Base-by-base conservation (phyloP, 2,797 vertebrate genomes). In the Sparus aurata region DNA sequence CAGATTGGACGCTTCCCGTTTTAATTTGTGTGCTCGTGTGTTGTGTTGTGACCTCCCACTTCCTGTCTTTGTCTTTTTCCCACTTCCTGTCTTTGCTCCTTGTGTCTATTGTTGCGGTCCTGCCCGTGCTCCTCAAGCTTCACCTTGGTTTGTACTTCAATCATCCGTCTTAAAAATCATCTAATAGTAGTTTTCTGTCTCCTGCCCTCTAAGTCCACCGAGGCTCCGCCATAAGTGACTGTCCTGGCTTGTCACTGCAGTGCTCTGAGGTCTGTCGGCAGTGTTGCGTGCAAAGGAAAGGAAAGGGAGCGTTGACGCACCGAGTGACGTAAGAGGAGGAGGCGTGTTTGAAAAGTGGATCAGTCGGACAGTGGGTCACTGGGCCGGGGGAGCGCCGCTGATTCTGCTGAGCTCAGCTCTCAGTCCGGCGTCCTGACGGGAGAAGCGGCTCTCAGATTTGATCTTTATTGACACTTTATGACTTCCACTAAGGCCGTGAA, bases 321-420 rank as follows among this genome's bases (percentile, higher is more conserved):
- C 38, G 74, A 73, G 75, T 69, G 77, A 65, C 80, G 55, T 71
- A 52, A 69, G 41, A 80, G 53, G n/a, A 75, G 60, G 62, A 63
- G 38, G 25, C 25, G 64, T 2, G 38, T 69, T 62, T 79, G 11
- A 72, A 88, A 34, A 80, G 23, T 82, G 80, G 87, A 85, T 85
- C 73, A 91, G 79, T 86, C 15, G 43, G 82, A 73, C 86, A 90
- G 82, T 87, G 82, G 82, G 87, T 86, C 86, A 85, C 47, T 77
- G 67, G 75, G 80, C 65, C 38, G 50, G 6, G 6, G 80, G 27
- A 70, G 61, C 45, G 30, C 49, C 25, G 0, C 62, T 17, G 71
- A 70, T 74, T 79, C 68, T 83, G 81, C 74, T 83, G 81, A 88
- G 79, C 84, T 89, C 84, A 84, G 75, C 79, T 72, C 27, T 41